phyloP scores from a whole-genome alignment of 37 sponge, comb jelly and placozoan genomes.

The Petrosia ficiformis region DNA sequence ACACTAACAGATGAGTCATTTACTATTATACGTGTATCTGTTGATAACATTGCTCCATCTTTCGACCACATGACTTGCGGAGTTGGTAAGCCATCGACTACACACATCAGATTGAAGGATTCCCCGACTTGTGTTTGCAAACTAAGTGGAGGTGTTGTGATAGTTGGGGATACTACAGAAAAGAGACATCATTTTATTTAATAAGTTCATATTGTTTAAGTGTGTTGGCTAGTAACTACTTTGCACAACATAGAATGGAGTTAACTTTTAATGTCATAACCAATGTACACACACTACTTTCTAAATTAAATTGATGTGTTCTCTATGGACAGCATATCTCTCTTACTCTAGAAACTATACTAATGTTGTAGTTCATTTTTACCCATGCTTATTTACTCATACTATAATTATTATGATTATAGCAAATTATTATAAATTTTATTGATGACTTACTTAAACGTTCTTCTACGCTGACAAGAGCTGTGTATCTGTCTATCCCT shows the following conservation, averaged over 20 bases:
- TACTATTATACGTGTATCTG: not conserved
- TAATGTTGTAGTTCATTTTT: no score
- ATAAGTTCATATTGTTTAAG: not conserved
- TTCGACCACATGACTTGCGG: constrained; percentile 1
- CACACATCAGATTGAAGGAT: constrained; percentile 2
- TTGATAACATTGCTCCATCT: not conserved
- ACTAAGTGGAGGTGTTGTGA: not conserved
- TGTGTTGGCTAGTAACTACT: not conserved
- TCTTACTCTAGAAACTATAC: no score
- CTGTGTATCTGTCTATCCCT: not conserved
- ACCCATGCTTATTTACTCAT: no score
- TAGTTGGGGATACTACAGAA: constrained; percentile 8
- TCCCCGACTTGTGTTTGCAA: not conserved
- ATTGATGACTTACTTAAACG: not conserved
- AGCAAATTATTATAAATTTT: not conserved
- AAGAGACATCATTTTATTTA: not conserved
- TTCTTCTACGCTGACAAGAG: not conserved
- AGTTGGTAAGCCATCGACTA: not conserved
- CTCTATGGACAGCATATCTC: no score
- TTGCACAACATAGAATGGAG: no score
- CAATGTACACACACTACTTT: no score
- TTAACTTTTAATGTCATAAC: no score
- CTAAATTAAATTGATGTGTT: no score
- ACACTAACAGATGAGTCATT: not conserved
- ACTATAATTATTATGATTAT: no score